Conservation (phyloP, 2,113 vertebrate genomes). For the Vulpes vulpes region DNA sequence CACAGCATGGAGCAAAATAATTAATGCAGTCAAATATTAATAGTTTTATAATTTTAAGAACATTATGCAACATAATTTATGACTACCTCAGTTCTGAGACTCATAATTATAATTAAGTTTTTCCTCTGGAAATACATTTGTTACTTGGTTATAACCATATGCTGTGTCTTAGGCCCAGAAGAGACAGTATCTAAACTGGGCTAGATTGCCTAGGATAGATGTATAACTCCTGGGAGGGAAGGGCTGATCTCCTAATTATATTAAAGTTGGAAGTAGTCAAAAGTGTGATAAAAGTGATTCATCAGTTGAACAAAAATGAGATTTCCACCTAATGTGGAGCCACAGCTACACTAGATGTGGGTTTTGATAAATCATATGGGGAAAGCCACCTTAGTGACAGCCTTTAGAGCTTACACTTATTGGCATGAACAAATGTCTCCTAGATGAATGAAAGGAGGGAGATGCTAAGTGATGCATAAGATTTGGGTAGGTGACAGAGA, state of each 20-base stretch:
- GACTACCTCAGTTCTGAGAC: neutral
- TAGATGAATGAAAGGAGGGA: neutral
- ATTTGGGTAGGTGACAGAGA: neutral
- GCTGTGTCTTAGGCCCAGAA: neutral
- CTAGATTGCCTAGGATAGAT: neutral
- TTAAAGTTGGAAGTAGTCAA: neutral
- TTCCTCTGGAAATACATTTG: neutral
- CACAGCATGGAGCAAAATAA: slow-evolving; percentile 54
- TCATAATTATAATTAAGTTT: neutral
- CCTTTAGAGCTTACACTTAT: neutral
- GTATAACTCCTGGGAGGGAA: neutral
- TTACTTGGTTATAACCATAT: neutral
- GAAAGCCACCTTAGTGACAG: neutral
- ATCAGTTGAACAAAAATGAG: neutral
- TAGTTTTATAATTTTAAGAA: slow-evolving; percentile 58
- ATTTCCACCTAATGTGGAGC: neutral
- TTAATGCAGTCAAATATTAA: slow-evolving; percentile 34
- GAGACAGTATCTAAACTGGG: neutral
- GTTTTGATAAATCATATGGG: neutral
- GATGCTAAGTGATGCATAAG: neutral
- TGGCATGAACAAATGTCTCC: neutral
- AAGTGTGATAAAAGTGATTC: neutral
- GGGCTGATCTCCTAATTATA: neutral
- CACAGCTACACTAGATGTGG: neutral
- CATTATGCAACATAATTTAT: slow-evolving; percentile 30